A percentile compares a stretch with the other conserved stretches of the same genome.
These are phyloP conservation scores for Octomys mimax DNA, from an alignment of 2,797 vertebrate genomes.

Conservation along the genomic window DNA sequence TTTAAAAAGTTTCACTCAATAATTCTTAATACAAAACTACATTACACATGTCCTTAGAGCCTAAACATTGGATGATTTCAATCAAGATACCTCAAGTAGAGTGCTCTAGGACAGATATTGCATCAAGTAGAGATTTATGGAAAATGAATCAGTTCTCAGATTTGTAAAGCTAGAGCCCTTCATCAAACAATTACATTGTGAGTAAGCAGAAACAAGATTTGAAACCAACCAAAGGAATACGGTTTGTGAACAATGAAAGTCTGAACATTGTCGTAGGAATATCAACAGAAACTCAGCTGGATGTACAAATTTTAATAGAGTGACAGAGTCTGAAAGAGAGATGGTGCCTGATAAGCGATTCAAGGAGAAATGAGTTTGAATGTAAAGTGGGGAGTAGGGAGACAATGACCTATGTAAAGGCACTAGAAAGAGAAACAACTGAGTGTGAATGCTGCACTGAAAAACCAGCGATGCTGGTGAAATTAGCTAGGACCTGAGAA, in stretches of 20 bases:
- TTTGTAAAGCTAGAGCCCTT: neutral
- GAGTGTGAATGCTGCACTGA: neutral
- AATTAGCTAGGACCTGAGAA: neutral
- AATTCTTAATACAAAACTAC: neutral
- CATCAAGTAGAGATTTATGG: neutral
- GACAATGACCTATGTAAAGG: neutral
- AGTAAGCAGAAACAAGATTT: slow-evolving; percentile 31
- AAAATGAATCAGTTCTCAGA: neutral
- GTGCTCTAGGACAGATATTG: neutral
- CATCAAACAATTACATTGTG: neutral
- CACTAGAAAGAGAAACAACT: neutral
- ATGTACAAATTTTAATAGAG: neutral
- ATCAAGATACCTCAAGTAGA: neutral
- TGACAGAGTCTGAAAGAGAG: neutral
- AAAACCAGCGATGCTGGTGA: neutral
- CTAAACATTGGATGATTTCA: neutral
- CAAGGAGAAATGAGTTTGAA: neutral
- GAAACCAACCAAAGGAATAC: neutral
- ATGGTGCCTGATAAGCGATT: neutral
- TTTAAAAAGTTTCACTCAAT: neutral
- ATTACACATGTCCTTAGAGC: neutral
- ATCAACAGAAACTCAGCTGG: neutral
- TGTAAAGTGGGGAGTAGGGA: neutral
- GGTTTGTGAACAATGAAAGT: neutral
- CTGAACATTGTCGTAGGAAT: neutral